Evolutionary conservation across 2,797 vertebrate genomes (phyloP).

Genomic region (Monodelphis domestica): DNA sequence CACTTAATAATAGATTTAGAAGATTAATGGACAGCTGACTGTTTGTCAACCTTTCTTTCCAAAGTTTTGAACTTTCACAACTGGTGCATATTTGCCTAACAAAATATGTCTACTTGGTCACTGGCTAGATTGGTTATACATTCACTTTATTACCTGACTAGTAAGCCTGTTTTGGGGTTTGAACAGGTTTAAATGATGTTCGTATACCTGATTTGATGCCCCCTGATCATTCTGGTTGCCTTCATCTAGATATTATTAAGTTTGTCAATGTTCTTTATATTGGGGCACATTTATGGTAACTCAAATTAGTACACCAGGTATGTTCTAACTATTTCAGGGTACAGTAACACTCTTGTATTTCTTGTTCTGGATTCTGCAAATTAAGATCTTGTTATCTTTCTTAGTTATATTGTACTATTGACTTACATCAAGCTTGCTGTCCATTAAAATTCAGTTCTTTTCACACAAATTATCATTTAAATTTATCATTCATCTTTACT

Average conservation of each 20-base stretch:
- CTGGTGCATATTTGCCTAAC: rapidly evolving
- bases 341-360: not conserved
- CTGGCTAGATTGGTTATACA: not conserved
- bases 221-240: not conserved
- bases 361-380: not conserved
- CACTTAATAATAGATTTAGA: not conserved
- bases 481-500: not conserved
- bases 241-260: not conserved
- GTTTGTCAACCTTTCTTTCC: not conserved
- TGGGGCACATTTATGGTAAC: not conserved
- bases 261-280: not conserved
- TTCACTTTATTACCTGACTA: not conserved
- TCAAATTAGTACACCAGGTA: not conserved
- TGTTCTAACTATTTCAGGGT: not conserved
- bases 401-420: not conserved
- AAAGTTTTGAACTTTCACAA: not conserved
- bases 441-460: not conserved
- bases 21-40: not conserved
- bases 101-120: not conserved
- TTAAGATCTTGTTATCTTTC: not conserved
- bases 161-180: not conserved
- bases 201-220: not conserved
- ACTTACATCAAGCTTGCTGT: not conserved
- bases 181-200: not conserved
- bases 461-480: not conserved